phyloP scores from a whole-genome alignment of 2,797 vertebrate species.

The Florisuga fusca region DNA sequence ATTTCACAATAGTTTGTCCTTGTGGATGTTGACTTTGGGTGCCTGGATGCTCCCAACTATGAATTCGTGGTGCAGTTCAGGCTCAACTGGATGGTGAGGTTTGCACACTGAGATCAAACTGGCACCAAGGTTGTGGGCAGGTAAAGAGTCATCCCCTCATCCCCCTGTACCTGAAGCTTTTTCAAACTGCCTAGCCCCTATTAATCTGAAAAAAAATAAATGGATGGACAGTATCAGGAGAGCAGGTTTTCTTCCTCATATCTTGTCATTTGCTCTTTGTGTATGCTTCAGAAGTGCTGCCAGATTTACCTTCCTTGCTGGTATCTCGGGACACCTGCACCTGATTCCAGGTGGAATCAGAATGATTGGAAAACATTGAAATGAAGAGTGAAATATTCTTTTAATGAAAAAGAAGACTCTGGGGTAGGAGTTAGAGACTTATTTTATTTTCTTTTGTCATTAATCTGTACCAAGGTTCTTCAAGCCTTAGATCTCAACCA shows the following conservation, averaged over 20 bases:
- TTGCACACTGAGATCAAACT: background rate
- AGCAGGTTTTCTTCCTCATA: background rate
- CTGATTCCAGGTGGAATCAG: conserved; percentile 5
- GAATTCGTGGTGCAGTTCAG: fast-evolving
- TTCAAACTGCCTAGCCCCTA: background rate
- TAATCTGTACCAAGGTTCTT: background rate
- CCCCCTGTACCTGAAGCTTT: background rate
- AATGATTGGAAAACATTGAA: background rate
- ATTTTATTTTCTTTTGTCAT: background rate
- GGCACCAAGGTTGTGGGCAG: background rate
- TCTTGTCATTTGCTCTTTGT: background rate
- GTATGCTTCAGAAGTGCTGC: background rate
- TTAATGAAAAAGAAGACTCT: background rate
- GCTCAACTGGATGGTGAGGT: fast-evolving
- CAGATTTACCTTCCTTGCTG: background rate
- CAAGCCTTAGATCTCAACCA: background rate
- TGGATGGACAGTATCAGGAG: background rate
- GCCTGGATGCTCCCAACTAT: background rate
- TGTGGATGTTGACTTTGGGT: background rate
- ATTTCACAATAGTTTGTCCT: background rate
- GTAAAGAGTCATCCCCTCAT: background rate
- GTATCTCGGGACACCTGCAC: background rate
- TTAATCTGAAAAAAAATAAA: background rate
- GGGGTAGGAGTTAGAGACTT: background rate
- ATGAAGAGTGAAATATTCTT: background rate